These are phyloP conservation scores for Miltochrista miniata DNA, from an alignment of 2,888 invertebrate genomes.

Conservation along the genomic window DNA sequence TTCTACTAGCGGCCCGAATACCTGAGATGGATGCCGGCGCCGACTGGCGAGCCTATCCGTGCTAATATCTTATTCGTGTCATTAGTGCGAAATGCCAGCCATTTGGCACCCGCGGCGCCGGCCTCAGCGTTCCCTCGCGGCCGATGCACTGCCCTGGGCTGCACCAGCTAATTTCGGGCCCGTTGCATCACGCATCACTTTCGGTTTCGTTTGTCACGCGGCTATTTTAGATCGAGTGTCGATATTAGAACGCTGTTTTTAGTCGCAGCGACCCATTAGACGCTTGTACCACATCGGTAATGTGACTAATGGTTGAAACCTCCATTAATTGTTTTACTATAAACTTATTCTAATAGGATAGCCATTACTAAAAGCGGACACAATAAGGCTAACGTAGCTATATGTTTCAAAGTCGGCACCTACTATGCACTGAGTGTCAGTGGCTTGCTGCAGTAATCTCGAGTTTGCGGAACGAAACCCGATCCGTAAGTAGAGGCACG, in stretches of 20 bases:
- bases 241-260: slow-evolving; percentile 80
- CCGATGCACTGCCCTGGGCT: slow-evolving; percentile 74
- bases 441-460: slow-evolving; percentile 67
- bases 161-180: slow-evolving; percentile 77
- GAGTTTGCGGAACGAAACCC: slow-evolving; percentile 80
- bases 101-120: slow-evolving; percentile 71
- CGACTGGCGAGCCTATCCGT: slow-evolving; percentile 66
- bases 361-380: slow-evolving; percentile 60
- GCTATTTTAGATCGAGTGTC: slow-evolving; percentile 80
- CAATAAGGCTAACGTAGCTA: slow-evolving; percentile 58
- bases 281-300: slow-evolving; percentile 45
- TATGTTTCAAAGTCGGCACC: slow-evolving; percentile 64
- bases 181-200: slow-evolving; percentile 82
- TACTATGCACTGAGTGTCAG: slow-evolving; percentile 59
- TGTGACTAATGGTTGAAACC: slow-evolving; percentile 65
- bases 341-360: slow-evolving; percentile 67
- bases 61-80: slow-evolving; percentile 83
- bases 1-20: slow-evolving; percentile 67
- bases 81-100: slow-evolving; percentile 82
- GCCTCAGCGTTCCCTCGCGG: slow-evolving; percentile 65
- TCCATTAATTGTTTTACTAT: slow-evolving; percentile 60
- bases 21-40: slow-evolving; percentile 56
- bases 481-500: slow-evolving; percentile 70
- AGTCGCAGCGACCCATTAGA: slow-evolving; percentile 59
- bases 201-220: slow-evolving; percentile 81